A percentile compares a stretch with the other conserved stretches of the same genome.
Evolutionary conservation across 2,888 invertebrate species (phyloP).

Genomic region (Ptilodon capucinus): DNA sequence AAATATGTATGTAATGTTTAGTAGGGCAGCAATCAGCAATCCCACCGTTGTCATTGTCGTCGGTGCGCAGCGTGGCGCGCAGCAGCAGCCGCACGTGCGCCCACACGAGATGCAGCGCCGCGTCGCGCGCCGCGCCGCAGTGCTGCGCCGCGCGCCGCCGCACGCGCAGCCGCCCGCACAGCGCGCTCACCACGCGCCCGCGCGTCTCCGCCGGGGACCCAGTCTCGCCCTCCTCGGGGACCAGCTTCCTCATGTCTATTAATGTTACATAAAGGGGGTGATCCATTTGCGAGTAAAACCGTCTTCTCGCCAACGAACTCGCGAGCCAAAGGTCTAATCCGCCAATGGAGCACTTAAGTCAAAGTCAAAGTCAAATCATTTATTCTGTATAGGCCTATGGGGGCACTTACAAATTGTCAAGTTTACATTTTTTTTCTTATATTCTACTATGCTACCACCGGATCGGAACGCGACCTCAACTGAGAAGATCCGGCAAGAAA

Average conservation of each 20-base stretch:
- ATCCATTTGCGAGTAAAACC: too few species aligned
- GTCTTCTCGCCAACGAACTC: too few species aligned
- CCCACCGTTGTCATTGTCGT: conserved; percentile 16
- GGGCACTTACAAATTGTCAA: too few species aligned
- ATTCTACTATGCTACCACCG: too few species aligned
- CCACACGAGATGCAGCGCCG: conserved; percentile 89
- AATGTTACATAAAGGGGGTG: too few species aligned
- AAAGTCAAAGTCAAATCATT: too few species aligned
- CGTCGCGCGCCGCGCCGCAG: conserved; percentile 85
- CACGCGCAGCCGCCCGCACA: conserved; percentile 37
- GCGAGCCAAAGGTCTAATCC: too few species aligned
- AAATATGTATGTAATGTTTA: background rate
- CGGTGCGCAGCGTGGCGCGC: conserved; percentile 80
- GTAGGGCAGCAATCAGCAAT: background rate
- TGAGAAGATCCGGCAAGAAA: too few species aligned
- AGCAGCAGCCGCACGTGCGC: conserved; percentile 88
- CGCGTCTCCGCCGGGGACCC: conserved; percentile 50
- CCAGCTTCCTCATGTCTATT: conserved; percentile 82
- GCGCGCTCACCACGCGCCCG: conserved; percentile 30
- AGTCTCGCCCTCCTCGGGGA: conserved; percentile 37
- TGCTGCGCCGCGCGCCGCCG: conserved; percentile 82
- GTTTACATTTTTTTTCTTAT: too few species aligned
- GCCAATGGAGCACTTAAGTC: too few species aligned
- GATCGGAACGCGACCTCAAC: too few species aligned
- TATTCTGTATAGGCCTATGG: too few species aligned